Conservation (phyloP, 2,113 vertebrate genomes). For the Mesoclemmys tuberculata region DNA sequence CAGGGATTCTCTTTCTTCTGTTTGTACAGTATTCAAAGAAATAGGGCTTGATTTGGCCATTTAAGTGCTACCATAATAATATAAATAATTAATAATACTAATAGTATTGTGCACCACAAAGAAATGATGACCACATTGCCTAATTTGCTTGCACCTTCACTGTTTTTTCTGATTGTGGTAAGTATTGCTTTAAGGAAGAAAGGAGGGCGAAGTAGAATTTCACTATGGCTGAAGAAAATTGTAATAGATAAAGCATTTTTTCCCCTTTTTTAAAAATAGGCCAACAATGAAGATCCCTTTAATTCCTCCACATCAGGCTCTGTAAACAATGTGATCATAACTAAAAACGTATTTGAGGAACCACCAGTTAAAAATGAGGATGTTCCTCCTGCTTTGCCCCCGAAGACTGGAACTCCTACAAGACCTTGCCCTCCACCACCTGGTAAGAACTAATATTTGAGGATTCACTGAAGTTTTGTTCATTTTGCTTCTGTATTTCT, state of each 20-base stretch:
- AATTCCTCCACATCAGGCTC: conserved; percentile 68
- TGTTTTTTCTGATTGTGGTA: neutral
- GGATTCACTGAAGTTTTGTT: neutral
- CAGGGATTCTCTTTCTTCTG: neutral
- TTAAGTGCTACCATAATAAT: neutral
- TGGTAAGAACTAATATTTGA: conserved; percentile 79
- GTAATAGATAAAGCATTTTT: neutral
- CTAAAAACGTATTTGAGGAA: conserved; percentile 90
- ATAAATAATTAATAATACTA: neutral
- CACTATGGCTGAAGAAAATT: neutral
- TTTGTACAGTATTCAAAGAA: neutral
- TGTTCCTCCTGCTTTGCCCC: conserved; percentile 94
- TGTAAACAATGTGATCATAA: conserved; percentile 70
- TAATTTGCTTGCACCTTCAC: neutral
- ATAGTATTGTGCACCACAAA: neutral
- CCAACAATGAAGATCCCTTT: conserved; percentile 88
- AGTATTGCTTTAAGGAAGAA: neutral
- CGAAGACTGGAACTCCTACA: conserved; percentile 95
- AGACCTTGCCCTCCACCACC: conserved; percentile 95
- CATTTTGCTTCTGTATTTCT: fast-evolving
- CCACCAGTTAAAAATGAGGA: conserved; percentile 82
- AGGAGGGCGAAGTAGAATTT: neutral
- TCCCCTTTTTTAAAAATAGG: conserved; percentile 76
- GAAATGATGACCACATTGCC: neutral
- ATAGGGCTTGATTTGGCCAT: neutral